Evolutionary conservation across 2,113 vertebrate species (phyloP).

Genomic region (Ictidomys tridecemlineatus): DNA sequence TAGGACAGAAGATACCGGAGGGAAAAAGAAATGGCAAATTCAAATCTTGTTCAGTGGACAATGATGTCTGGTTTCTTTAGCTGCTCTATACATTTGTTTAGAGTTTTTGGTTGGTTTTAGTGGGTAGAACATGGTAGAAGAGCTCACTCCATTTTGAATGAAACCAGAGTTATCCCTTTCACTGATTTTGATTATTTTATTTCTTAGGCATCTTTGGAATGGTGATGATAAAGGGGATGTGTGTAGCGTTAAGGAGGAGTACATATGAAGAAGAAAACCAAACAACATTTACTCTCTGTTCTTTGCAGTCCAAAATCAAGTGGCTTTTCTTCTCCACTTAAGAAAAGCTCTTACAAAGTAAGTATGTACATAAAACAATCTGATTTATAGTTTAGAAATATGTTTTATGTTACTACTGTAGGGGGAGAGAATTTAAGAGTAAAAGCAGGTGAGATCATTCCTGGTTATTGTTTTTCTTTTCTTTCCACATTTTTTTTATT

Average conservation of each 20-base stretch:
- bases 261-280: not conserved
- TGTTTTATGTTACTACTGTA: not conserved
- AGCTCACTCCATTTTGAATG: not conserved
- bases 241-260: not conserved
- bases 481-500: too few species aligned
- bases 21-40: not conserved
- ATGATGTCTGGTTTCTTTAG: not conserved
- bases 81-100: not conserved
- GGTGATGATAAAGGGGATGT: not conserved
- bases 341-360: not conserved
- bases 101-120: not conserved
- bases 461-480: not conserved
- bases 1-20: not conserved
- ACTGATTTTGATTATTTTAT: not conserved
- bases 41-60: not conserved
- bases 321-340: not conserved
- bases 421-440: not conserved
- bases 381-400: not conserved
- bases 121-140: not conserved
- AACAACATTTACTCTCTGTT: not conserved
- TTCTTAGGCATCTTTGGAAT: not conserved
- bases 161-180: not conserved
- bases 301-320: not conserved
- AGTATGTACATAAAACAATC: not conserved
- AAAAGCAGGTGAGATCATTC: not conserved